Percentiles rank a stretch among this genome's conserved stretches.
Conservation (phyloP, 2,888 invertebrate genomes). For the Diaperis boleti region DNA sequence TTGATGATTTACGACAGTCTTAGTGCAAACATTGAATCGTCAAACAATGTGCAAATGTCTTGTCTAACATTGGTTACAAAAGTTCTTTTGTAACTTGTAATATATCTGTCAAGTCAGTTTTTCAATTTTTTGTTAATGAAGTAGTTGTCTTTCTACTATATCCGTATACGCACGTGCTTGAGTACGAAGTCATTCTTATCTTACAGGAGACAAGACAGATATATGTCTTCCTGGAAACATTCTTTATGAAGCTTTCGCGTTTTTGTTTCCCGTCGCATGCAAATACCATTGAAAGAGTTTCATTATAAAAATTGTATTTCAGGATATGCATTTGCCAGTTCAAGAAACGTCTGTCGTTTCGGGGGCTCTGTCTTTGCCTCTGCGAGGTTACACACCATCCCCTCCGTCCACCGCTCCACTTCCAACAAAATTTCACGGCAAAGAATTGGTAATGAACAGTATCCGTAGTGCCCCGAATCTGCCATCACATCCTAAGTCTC, state of each 20-base stretch:
- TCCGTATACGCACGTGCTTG: not conserved
- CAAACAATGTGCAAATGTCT: no score
- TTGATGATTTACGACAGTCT: no score
- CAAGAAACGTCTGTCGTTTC: conserved; percentile 70
- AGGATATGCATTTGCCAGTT: conserved; percentile 74
- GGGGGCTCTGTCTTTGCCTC: conserved; percentile 71
- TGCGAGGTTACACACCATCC: conserved; percentile 82
- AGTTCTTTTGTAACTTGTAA: no score
- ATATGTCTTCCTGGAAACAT: not conserved
- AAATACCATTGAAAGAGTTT: conserved; percentile 1
- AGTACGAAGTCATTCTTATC: not conserved
- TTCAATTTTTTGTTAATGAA: not conserved
- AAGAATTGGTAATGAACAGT: conserved; percentile 77
- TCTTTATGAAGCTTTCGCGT: not conserved
- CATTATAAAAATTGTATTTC: conserved; percentile 52
- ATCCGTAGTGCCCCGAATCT: conserved; percentile 85
- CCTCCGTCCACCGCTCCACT: conserved; percentile 88
- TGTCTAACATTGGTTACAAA: no score
- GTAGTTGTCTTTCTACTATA: not conserved
- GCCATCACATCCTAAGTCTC: conserved; percentile 75
- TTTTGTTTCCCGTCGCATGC: not conserved
- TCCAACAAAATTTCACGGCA: conserved; percentile 82
- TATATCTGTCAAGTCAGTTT: no score
- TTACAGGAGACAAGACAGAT: not conserved
- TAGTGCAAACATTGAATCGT: no score